Conservation (phyloP, 2,113 vertebrate genomes). For the Sigmodon hispidus region DNA sequence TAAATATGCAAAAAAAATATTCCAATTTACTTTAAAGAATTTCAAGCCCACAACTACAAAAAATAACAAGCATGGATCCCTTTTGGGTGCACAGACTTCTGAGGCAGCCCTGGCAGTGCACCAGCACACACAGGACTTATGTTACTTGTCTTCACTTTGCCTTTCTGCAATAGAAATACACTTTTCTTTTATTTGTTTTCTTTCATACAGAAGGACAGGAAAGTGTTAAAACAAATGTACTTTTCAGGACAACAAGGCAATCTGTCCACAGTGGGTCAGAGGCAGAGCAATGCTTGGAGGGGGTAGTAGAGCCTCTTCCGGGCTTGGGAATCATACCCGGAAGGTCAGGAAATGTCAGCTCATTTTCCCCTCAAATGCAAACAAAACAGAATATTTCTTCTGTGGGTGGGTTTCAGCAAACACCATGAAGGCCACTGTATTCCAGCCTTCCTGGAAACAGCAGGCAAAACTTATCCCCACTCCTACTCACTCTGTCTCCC, state of each 20-base stretch:
- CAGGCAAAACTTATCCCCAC: not conserved
- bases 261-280: not conserved
- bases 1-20: not conserved
- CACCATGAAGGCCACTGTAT: slow-evolving; percentile 37
- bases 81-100: fast-evolving
- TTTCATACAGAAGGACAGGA: not conserved
- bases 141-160: not conserved
- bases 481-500: slow-evolving; percentile 9
- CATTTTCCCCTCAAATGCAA: slow-evolving; percentile 53
- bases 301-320: not conserved
- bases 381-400: slow-evolving; percentile 44
- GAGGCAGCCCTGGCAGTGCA: not conserved
- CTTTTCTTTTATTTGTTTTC: slow-evolving; percentile 27
- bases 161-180: not conserved
- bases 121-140: not conserved
- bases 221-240: not conserved
- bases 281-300: not conserved
- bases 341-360: not conserved
- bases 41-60: not conserved
- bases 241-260: not conserved
- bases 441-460: slow-evolving; percentile 52
- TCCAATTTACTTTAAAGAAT: not conserved
- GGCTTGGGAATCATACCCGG: not conserved
- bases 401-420: slow-evolving; percentile 66
- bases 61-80: not conserved